Evolutionary conservation across 2,888 invertebrate species (phyloP), one percentile per base, ranked within the genome.

Genomic region (Cryptops parisi): DNA sequence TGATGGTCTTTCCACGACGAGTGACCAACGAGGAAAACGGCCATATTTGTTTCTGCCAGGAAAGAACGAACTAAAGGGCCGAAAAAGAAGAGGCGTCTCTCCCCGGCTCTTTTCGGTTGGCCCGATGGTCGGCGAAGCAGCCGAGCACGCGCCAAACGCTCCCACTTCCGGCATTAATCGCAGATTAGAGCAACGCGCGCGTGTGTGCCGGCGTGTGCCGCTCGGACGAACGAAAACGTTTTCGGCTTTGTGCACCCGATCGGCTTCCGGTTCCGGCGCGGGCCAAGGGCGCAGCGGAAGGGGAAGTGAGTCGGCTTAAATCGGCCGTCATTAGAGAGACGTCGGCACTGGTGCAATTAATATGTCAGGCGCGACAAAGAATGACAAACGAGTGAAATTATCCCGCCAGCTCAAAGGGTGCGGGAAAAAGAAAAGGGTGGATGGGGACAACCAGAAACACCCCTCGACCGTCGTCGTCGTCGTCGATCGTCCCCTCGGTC

Each of bases 351-450:
- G 17, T 21, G 33, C 48, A 48, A 33, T 48, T 48, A 48, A 48
- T 48, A 48, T 33, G 48, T 48, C 48, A 48, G 27, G 33, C 27
- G 48, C 48, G 48, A 48, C 48, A 48, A 48, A 48, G 48, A 48
- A 48, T 48, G 48, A 48, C 48, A 48, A 48, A 48, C 48, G 48
- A 48, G 33, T 15, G 33, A 33, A 33, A 33, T 33, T 33, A 33
- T 33, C 33, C 33, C 33, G 33, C 33, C 33, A 33, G 33, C 6
- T 33, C 33, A 33, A 33, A 33, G 33, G 33, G 33, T 33, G 33
- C 6, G 33, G 15, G 33, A 33, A 33, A 15, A 15, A 15, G 33
- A 33, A 6, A 15, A 33, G 15, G 33, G 15, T 6, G 9, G 33
- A 33, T 15, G 33, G 6, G 26, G 47, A 47, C 15, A 23, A 38